Evolutionary conservation across 2,797 vertebrate species (phyloP).

Genomic region (Anabas testudineus): DNA sequence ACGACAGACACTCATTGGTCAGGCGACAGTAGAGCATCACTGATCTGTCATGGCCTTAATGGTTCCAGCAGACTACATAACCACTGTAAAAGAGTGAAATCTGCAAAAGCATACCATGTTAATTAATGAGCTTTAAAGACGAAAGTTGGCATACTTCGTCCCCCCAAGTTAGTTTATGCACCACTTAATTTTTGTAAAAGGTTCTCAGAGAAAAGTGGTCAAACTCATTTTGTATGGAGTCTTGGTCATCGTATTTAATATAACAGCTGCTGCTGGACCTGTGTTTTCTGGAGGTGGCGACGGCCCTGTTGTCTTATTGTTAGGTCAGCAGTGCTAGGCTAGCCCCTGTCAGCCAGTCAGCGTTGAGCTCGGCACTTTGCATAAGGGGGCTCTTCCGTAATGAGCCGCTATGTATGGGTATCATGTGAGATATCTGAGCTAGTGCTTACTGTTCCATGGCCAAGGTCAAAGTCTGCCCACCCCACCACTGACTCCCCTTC

Average conservation of each 20-base stretch:
- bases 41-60: too few relatives aligned
- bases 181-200: too few relatives aligned
- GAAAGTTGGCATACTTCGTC: neutral
- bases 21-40: too few relatives aligned
- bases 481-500: conserved; percentile 70
- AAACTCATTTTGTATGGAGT: neutral
- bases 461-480: conserved; percentile 84
- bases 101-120: fast-evolving
- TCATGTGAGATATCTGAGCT: conserved; percentile 87
- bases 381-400: conserved; percentile 85
- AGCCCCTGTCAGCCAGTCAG: conserved; percentile 80
- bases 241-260: conserved; percentile 22
- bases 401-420: conserved; percentile 85
- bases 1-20: too few relatives aligned
- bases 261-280: conserved; percentile 47
- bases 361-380: conserved; percentile 84
- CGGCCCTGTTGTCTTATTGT: conserved; percentile 76
- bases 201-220: neutral
- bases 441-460: conserved; percentile 81
- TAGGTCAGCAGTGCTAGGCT: conserved; percentile 82
- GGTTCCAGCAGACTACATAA: too few relatives aligned
- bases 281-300: conserved; percentile 63
- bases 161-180: too few relatives aligned
- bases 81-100: too few relatives aligned
- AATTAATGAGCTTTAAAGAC: neutral